Base-by-base conservation (phyloP, 2,888 invertebrate genomes). In the Apamea anceps region DNA sequence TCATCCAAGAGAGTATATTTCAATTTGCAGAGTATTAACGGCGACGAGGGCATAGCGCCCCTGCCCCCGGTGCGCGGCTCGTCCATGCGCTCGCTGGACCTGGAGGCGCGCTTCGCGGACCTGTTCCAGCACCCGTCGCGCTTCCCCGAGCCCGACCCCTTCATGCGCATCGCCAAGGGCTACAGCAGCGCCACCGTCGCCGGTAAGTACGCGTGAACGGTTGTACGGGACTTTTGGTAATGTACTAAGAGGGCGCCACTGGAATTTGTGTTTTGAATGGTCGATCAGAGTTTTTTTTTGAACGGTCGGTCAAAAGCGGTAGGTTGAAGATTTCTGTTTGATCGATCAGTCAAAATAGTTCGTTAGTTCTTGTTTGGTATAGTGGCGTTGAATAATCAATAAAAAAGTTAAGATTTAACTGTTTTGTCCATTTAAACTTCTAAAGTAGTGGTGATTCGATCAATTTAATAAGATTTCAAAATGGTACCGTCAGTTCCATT, bases 131-230 rank as follows among this genome's bases (percentile, higher is more conserved):
- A 97, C 25, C 93, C 97, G 5, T 94, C 96, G 79, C 96, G 95
- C 87, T 98, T 98, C 94, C 98, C 98, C 15, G 95, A 96, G 45
- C 98, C 98, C 18, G 98, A 98, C 88, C 97, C 97, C 80, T 98
- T 98, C 95, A 96, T 97, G 88, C 97, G 98, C 89, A 96, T 98
- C 91, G 94, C 97, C 65, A 98, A 98, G 95, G 97, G 97, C 73
- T 98, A 98, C 97, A 97, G 97, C 95, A 98, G 98, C 94, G 97
- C 97, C 85, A 93, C 95, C 3, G 93, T 92, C 84, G 93, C 94
- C 83, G 96, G 96, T 97, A 96, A 96, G 96, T 96, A 93, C 91
- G 88, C 92, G 85, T 93, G 91, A 93, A 37, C 42, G 37, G 32
- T 18, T 5, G 1, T 12, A 37, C 10, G 51, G 28, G 37, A 45